Evolutionary conservation across 2,797 vertebrate species (phyloP).

Genomic region (Cyprinella venusta): DNA sequence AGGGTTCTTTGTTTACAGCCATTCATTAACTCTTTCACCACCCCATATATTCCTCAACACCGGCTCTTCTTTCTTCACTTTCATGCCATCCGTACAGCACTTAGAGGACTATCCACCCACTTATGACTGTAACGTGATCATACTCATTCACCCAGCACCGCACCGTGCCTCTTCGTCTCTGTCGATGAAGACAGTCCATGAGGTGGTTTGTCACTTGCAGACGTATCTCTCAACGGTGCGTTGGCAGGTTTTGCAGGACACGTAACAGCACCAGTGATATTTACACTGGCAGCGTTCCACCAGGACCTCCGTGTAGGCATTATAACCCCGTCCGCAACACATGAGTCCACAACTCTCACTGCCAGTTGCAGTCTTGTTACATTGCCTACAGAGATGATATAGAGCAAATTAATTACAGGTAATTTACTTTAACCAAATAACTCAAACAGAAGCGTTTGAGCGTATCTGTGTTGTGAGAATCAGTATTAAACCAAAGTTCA

Average conservation of each 20-base stretch:
- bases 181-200: not conserved
- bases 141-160: not conserved
- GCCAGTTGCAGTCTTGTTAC: slow-evolving; percentile 76
- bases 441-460: not conserved
- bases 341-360: slow-evolving; percentile 77
- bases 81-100: slow-evolving; percentile 10
- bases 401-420: slow-evolving; percentile 1
- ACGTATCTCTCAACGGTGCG: slow-evolving; percentile 73
- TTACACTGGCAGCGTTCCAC: slow-evolving; percentile 79
- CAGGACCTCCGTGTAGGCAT: slow-evolving; percentile 76
- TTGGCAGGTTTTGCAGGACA: slow-evolving; percentile 77
- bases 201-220: slow-evolving; percentile 71
- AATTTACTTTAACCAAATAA: slow-evolving; percentile 4
- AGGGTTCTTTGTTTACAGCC: slow-evolving; percentile 40
- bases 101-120: slow-evolving; percentile 23
- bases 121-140: slow-evolving; percentile 16
- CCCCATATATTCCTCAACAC: slow-evolving; percentile 30
- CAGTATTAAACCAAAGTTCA: not conserved
- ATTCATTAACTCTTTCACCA: slow-evolving; percentile 41
- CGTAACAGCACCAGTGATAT: slow-evolving; percentile 83
- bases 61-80: slow-evolving; percentile 12
- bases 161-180: not conserved
- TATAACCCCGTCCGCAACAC: slow-evolving; percentile 82
- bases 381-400: slow-evolving; percentile 68
- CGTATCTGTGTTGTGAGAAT: not conserved